Conservation (phyloP, 1,140 invertebrate species). For the Monochamus saltuarius region DNA sequence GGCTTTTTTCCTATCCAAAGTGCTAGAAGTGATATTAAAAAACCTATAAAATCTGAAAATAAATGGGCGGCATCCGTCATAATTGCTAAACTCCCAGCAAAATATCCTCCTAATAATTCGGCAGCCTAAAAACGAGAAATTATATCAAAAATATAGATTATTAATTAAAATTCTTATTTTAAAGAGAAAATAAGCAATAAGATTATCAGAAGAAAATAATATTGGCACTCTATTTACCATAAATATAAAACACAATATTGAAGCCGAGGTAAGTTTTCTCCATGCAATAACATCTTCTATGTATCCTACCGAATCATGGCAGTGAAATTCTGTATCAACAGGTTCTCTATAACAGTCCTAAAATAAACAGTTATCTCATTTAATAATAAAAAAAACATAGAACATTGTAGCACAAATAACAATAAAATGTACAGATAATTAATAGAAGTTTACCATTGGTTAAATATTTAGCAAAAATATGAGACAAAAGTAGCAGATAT, state of each 20-base stretch:
- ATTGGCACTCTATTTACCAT: conserved; percentile 57
- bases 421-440: not conserved
- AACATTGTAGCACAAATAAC: conserved; percentile 12
- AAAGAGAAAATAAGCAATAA: not conserved
- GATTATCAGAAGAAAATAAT: not conserved
- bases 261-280: conserved; percentile 58
- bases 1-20: conserved; percentile 67
- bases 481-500: not conserved
- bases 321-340: conserved; percentile 40
- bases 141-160: not conserved
- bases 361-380: not conserved
- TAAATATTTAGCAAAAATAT: not conserved
- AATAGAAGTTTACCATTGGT: not conserved
- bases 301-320: conserved; percentile 34
- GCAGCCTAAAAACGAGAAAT: conserved; percentile 56
- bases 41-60: conserved; percentile 79
- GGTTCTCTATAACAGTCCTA: conserved; percentile 33
- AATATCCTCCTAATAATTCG: conserved; percentile 72
- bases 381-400: conserved; percentile 6
- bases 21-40: conserved; percentile 75
- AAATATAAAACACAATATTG: conserved; percentile 63
- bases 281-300: conserved; percentile 37
- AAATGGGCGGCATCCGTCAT: conserved; percentile 85
- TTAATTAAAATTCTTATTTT: not conserved
- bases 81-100: conserved; percentile 79